Conservation (phyloP, 2,113 vertebrate species). For the Chiloscyllium plagiosum region DNA sequence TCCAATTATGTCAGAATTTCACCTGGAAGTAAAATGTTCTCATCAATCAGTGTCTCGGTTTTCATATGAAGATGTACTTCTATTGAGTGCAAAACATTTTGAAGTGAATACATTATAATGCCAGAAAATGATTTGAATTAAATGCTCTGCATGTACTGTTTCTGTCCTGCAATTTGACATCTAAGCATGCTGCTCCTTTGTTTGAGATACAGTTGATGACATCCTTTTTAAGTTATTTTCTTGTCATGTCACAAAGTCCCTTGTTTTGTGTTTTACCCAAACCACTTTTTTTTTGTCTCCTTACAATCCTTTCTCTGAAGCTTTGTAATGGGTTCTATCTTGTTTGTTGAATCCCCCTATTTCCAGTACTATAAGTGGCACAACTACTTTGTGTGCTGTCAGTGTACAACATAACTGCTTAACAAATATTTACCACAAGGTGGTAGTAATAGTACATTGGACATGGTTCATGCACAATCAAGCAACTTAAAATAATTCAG, state of each 20-base stretch:
- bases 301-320: neutral
- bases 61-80: neutral
- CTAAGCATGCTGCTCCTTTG: neutral
- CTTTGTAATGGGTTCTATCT: neutral
- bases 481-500: neutral
- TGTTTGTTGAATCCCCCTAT: neutral
- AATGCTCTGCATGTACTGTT: neutral
- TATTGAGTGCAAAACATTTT: neutral
- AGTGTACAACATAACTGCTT: neutral
- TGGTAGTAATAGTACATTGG: conserved; percentile 6
- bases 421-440: neutral
- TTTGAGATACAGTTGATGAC: neutral
- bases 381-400: neutral
- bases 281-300: neutral
- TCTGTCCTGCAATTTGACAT: neutral
- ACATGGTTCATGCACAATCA: neutral
- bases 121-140: neutral
- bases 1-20: neutral
- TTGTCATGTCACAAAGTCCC: neutral
- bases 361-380: neutral
- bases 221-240: neutral
- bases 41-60: neutral
- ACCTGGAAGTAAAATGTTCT: neutral
- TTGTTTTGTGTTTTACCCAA: neutral
- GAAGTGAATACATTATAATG: neutral